These are phyloP conservation scores for Acromyrmex echinatior DNA, from an alignment of 1,140 invertebrate species.

Conservation along the genomic window DNA sequence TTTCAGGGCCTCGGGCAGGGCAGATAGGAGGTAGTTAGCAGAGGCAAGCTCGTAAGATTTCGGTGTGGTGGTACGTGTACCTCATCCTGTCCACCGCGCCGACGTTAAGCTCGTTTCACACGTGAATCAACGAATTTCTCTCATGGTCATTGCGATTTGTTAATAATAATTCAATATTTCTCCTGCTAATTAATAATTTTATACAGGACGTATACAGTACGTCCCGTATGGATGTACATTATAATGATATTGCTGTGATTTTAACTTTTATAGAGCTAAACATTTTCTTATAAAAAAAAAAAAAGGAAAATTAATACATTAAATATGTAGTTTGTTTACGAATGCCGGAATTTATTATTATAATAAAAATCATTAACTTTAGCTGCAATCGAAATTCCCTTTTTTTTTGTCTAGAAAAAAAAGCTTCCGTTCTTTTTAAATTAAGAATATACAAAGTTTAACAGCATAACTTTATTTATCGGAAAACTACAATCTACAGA, in stretches of 20 bases:
- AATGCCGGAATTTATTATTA: not conserved
- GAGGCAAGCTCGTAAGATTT: slow-evolving; percentile 84
- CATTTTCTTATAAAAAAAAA: not conserved
- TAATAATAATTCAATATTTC: slow-evolving; percentile 13
- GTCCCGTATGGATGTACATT: not conserved
- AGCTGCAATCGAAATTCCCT: not conserved
- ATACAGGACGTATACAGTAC: not conserved
- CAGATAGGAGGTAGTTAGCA: slow-evolving; percentile 84
- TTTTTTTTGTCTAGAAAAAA: not conserved
- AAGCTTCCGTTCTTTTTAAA: not conserved
- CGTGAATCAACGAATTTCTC: not conserved
- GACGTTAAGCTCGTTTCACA: slow-evolving; percentile 79
- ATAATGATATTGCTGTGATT: not conserved
- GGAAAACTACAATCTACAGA: not conserved
- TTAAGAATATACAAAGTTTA: not conserved
- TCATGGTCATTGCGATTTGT: not conserved
- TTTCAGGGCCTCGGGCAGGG: slow-evolving; percentile 84
- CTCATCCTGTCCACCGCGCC: slow-evolving; percentile 83
- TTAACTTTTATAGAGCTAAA: not conserved
- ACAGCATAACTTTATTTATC: not conserved
- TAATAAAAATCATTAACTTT: not conserved
- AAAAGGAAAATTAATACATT: not conserved
- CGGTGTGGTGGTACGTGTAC: slow-evolving; percentile 80
- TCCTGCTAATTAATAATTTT: not conserved
- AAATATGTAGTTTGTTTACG: not conserved